These are phyloP conservation scores for Strigamia maritima DNA, from an alignment of 2,888 invertebrate species.

Conservation along the genomic window DNA sequence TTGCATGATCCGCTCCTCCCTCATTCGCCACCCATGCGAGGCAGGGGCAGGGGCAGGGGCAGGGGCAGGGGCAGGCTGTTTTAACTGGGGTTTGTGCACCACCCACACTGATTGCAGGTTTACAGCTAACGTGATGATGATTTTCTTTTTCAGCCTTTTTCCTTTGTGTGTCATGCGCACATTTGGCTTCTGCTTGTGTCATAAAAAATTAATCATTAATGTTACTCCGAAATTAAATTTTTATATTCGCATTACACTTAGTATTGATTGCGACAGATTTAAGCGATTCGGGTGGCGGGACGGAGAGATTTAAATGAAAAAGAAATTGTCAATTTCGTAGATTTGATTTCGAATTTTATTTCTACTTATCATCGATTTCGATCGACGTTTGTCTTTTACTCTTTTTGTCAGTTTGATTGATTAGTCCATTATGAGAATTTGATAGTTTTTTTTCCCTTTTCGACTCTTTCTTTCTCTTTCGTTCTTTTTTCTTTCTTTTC, in stretches of 20 bases:
- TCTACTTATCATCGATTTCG: not conserved
- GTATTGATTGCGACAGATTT: slow-evolving; percentile 29
- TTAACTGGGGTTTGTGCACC: slow-evolving; percentile 4
- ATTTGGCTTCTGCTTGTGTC: slow-evolving; percentile 26
- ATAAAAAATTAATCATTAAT: slow-evolving; percentile 25
- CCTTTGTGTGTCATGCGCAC: slow-evolving; percentile 13
- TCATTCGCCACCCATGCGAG: slow-evolving; percentile 2
- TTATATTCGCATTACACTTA: slow-evolving; percentile 29
- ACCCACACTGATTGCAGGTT: slow-evolving; percentile 15
- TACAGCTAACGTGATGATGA: not conserved
- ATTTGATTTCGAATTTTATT: too few species aligned
- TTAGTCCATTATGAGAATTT: slow-evolving; percentile 15
- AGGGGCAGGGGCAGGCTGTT: too few species aligned
- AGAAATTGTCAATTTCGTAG: too few species aligned
- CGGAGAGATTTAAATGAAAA: too few species aligned
- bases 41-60: too few species aligned
- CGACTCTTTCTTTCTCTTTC: not conserved
- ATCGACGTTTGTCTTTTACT: not conserved
- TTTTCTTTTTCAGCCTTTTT: not conserved
- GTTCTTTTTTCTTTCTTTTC: not conserved
- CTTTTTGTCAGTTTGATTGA: slow-evolving; percentile 30
- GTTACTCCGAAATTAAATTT: slow-evolving; percentile 12
- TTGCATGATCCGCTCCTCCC: not conserved
- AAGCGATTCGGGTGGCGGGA: not conserved
- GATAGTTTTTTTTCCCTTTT: not conserved